Conservation (phyloP, 2,888 invertebrate species). For the Drosophila gaucha region DNA sequence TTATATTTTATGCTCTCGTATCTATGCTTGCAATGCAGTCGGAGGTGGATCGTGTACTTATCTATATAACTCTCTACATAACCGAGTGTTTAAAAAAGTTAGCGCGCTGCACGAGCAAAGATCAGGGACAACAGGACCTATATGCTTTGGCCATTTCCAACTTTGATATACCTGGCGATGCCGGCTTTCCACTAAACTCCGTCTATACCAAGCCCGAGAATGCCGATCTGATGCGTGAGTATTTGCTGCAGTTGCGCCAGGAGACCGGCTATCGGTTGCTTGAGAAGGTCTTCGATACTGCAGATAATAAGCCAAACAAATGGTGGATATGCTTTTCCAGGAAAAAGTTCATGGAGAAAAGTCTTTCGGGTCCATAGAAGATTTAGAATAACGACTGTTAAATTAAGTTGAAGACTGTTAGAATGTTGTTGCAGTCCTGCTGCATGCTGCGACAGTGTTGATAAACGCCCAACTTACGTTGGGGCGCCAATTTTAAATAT, state of each 20-base stretch:
- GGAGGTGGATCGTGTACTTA: conserved; percentile 98
- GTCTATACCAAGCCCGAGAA: conserved; percentile 97
- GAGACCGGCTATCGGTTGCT: conserved; percentile 97
- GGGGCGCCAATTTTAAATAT: conserved; percentile 31
- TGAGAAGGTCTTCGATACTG: conserved; percentile 94
- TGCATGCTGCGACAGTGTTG: conserved; percentile 2
- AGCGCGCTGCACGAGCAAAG: conserved; percentile 95
- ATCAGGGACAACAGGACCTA: conserved; percentile 97
- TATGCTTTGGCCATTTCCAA: conserved; percentile 96
- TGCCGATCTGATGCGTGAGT: conserved; percentile 95
- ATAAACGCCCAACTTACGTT: background rate
- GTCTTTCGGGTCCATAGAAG: conserved; percentile 86
- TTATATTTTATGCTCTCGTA: background rate
- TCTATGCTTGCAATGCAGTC: conserved; percentile 87
- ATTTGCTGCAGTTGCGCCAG: conserved; percentile 96
- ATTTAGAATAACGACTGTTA: conserved; percentile 20
- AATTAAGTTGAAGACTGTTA: conserved; percentile 30
- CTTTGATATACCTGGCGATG: conserved; percentile 98
- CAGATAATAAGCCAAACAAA: conserved; percentile 97
- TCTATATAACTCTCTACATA: conserved; percentile 98
- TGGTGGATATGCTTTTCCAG: conserved; percentile 99
- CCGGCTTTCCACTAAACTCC: conserved; percentile 96
- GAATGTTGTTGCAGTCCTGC: conserved; percentile 30
- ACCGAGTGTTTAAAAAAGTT: conserved; percentile 98
- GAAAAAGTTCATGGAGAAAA: conserved; percentile 99